Conservation (phyloP, 2,888 invertebrate genomes). For the Callyntrura sp. region DNA sequence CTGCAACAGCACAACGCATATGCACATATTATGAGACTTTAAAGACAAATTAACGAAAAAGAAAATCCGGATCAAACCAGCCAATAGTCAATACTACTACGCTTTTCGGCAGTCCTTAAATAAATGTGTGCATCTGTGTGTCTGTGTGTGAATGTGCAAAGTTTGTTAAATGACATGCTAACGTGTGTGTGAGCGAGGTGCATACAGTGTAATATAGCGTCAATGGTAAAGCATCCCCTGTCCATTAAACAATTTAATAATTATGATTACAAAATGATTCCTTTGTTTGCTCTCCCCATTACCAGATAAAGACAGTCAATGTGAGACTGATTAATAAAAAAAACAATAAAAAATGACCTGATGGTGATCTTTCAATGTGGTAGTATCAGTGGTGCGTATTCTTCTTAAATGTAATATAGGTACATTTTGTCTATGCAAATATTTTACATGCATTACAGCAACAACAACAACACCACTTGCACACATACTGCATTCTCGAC, state of each 20-base stretch:
- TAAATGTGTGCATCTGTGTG: no score
- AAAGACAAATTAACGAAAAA: background rate
- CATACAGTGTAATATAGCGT: background rate
- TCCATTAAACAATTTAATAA: no score
- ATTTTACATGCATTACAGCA: background rate
- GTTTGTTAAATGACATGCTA: no score
- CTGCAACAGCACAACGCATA: background rate
- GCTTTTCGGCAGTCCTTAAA: slow-evolving; percentile 12
- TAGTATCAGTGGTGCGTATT: no score
- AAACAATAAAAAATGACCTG: no score
- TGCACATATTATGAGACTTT: background rate
- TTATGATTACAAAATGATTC: background rate
- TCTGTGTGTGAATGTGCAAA: no score
- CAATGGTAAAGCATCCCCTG: background rate
- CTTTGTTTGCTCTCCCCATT: background rate
- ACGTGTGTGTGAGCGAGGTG: no score
- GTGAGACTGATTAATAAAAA: no score
- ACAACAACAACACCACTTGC: background rate
- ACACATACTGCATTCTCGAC: background rate
- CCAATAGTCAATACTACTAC: background rate
- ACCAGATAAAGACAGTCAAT: no score
- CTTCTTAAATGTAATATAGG: background rate
- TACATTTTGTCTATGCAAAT: background rate
- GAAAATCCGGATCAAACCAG: slow-evolving; percentile 29
- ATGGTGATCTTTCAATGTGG: background rate